Percentiles rank a stretch among this genome's conserved stretches.
These are phyloP conservation scores for Stenodera caucasica DNA, from an alignment of 2,888 invertebrate species.

Conservation along the genomic window DNA sequence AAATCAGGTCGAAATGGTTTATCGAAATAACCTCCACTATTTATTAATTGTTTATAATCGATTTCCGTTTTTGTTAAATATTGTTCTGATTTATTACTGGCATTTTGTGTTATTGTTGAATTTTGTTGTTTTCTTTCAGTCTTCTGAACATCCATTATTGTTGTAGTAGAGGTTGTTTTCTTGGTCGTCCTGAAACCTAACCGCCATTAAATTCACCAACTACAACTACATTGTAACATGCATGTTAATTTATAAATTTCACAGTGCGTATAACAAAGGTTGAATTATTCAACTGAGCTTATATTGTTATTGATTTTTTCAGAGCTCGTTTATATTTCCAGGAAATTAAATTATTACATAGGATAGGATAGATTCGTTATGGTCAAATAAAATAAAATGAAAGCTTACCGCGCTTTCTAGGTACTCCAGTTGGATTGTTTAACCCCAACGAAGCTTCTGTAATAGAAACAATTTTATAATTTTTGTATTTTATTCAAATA, in stretches of 20 bases:
- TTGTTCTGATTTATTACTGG: neutral
- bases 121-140: conserved; percentile 1
- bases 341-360: too few species aligned
- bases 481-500: neutral
- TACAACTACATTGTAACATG: neutral
- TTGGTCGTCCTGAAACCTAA: conserved; percentile 10
- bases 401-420: neutral
- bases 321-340: too few species aligned
- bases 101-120: neutral
- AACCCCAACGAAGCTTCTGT: neutral
- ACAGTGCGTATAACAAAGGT: neutral
- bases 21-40: conserved; percentile 10
- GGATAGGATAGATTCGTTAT: too few species aligned
- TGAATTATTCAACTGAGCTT: too few species aligned
- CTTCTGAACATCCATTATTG: conserved; percentile 6
- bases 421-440: neutral
- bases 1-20: conserved; percentile 10
- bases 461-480: neutral
- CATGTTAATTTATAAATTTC: neutral
- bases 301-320: too few species aligned
- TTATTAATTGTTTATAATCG: conserved; percentile 2
- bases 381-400: neutral
- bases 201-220: conserved; percentile 6
- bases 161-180: neutral
- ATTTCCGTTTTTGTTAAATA: neutral